Evolutionary conservation across 2,888 invertebrate species (phyloP), one percentile per base, ranked within the genome.

Genomic region (Argyra leucocephala): DNA sequence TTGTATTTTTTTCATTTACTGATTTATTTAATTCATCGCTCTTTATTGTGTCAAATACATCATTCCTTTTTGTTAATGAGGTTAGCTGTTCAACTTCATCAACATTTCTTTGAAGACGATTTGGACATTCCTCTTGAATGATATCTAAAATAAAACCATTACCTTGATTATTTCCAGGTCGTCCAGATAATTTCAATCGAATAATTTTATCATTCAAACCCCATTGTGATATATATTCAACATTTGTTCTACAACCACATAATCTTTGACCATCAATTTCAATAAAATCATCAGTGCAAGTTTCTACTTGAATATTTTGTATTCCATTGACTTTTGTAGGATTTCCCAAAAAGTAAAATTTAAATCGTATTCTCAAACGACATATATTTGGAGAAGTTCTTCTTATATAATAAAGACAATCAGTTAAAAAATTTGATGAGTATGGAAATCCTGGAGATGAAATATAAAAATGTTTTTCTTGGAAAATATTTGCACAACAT

Each of bases 371-470:
- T 60, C 84, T 77, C 2, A 86, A 68, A 7, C 82, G 78, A 65
- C 85, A 85, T 1, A 83, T 76, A 66, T 80, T 80, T 0, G 76
- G 73, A 1, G 80, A 80, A 4, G 76, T 76, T 72, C 81, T 82
- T 60, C 79, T 78, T 61, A 86, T 81, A 15, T 78, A 76, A 70
- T 82, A 84, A 18, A 78, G 72, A 69, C 86, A 86, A 64, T 84
- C 82, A 1, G 73, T 74, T 12, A 76, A 75, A 37, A 73, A 74
- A 59, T 74, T 75, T 1, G 76, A 73, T 3, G 76, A 78, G 62
- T 78, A 76, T 0, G 85, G 85, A 73, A 85, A 86, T 21, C 82
- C 83, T 1, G 85, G 85, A 75, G 83, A 85, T 1, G 82, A 74
- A 2, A 86, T 69, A 48, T 82, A 76, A 71, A 85, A 83, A 65